Conservation (phyloP, 2,113 vertebrate species). For the Isurus oxyrinchus region DNA sequence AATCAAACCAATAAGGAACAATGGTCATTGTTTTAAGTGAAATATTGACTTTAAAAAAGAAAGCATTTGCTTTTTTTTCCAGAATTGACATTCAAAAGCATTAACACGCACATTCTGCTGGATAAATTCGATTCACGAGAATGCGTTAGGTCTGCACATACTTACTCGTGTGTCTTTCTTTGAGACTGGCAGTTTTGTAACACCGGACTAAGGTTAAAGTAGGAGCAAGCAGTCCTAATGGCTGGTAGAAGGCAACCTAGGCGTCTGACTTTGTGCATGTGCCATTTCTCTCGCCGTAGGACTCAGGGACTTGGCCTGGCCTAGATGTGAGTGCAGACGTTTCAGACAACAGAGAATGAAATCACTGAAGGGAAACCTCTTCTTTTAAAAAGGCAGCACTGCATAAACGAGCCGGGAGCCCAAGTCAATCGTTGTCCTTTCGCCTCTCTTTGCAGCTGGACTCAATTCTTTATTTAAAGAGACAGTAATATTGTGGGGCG, state of each 20-base stretch:
- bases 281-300: constrained; percentile 13
- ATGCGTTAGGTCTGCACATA: not conserved
- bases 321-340: constrained; percentile 3
- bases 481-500: not conserved
- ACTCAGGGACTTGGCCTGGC: not conserved
- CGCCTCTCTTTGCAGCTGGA: not conserved
- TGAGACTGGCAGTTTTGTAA: not conserved
- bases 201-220: not conserved
- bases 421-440: not conserved
- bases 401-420: constrained; percentile 27
- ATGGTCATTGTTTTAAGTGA: not conserved
- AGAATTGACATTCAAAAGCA: not conserved
- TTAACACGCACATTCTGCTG: constrained; percentile 3
- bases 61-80: not conserved
- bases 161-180: not conserved
- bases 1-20: not conserved
- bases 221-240: not conserved
- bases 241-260: not conserved
- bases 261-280: not conserved
- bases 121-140: not conserved
- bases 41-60: not conserved
- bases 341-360: constrained; percentile 31
- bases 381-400: not conserved
- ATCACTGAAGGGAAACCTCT: constrained; percentile 29
- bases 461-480: constrained; percentile 31